A percentile compares a stretch with the other conserved stretches of the same genome.
phyloP scores from a whole-genome alignment of 2,113 vertebrate genomes.

The Physeter macrocephalus region DNA sequence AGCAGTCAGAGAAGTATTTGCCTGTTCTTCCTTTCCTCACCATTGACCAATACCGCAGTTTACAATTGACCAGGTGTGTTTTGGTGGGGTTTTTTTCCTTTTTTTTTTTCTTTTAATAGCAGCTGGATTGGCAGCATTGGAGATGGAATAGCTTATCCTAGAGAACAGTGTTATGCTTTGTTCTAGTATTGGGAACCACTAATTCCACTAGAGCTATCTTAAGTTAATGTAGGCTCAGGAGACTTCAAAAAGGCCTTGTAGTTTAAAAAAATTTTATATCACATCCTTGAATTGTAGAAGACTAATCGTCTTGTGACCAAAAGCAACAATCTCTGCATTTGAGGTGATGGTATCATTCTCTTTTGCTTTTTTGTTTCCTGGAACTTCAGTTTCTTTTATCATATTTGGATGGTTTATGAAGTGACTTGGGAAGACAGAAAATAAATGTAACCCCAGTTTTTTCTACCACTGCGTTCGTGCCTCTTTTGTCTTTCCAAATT shows the following conservation, averaged over 20 bases:
- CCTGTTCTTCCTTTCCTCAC: not conserved
- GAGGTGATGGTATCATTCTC: not conserved
- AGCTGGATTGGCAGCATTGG: not conserved
- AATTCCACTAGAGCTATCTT: not conserved
- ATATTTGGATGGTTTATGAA: not conserved
- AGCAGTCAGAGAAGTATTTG: not conserved
- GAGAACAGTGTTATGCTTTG: not conserved
- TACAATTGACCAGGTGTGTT: not conserved
- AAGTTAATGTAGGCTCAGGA: not conserved
- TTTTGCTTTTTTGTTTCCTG: not conserved
- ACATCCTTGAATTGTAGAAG: not conserved
- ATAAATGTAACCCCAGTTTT: not conserved
- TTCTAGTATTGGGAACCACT: not conserved
- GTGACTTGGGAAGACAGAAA: not conserved
- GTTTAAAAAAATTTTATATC: not conserved
- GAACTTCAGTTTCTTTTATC: not conserved
- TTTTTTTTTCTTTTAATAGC: not conserved
- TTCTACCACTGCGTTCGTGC: rapidly evolving
- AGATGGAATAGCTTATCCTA: not conserved
- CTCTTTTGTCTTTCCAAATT: not conserved
- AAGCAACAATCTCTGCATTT: not conserved
- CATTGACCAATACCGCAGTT: not conserved
- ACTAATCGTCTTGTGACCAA: not conserved
- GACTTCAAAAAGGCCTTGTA: not conserved
- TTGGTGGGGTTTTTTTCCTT: not conserved